Evolutionary conservation across 2,113 vertebrate species (phyloP).

Genomic region (Passer domesticus): DNA sequence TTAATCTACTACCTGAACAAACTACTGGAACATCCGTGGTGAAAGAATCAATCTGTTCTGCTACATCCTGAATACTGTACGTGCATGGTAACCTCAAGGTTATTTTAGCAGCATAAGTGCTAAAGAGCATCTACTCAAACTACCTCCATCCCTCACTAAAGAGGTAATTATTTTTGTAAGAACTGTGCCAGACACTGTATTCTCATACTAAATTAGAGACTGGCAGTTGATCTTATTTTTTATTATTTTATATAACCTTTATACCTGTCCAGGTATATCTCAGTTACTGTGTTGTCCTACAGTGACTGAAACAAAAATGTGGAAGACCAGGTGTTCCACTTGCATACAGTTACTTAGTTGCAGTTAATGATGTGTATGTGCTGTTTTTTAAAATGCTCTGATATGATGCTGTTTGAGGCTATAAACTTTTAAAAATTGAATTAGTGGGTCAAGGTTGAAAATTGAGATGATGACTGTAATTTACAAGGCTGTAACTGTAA

Average conservation of each 20-base stretch:
- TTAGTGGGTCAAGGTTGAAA: background rate
- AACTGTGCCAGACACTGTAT: background rate
- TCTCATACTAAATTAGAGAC: background rate
- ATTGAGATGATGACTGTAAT: background rate
- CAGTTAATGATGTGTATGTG: background rate
- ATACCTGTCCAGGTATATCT: background rate
- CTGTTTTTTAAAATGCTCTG: background rate
- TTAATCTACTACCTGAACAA: constrained; percentile 4
- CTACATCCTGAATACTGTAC: background rate
- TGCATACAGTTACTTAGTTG: background rate
- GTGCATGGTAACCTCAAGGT: background rate
- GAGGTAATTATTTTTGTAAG: background rate
- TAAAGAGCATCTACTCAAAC: background rate
- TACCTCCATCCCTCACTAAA: background rate
- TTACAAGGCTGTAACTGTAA: background rate
- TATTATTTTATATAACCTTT: background rate
- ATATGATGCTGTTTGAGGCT: background rate
- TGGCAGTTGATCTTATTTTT: background rate
- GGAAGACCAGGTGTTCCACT: background rate
- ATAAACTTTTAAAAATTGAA: background rate
- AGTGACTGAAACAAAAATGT: background rate
- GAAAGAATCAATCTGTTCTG: constrained; percentile 13
- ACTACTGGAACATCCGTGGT: background rate
- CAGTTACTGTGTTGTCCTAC: background rate
- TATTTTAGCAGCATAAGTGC: background rate